Evolutionary conservation across 2,888 invertebrate species (phyloP), one percentile per base, ranked within the genome.

Genomic region (Ectropis crepuscularia): DNA sequence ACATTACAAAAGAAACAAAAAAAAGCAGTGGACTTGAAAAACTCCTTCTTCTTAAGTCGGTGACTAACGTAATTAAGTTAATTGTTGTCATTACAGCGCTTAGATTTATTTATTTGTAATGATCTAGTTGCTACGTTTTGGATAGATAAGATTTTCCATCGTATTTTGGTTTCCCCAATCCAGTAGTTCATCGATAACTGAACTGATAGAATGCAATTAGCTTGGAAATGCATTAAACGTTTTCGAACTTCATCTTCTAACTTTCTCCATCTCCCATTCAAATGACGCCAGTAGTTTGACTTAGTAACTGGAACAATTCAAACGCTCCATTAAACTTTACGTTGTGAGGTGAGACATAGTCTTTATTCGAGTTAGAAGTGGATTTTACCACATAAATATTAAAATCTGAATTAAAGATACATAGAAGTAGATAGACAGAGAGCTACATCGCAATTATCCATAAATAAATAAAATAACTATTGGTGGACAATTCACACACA

Each of bases 221-320:
- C 50, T 37, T 50, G 46, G 16, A 50, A 51, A 50, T 46, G 50
- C 46, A 55, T n/a, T 28, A 11, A 51, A 49, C 45, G 55, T 51
- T 46, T 46, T 47, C 2, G 28, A 60, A 60, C 48, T 60, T 48
- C 53, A 53, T 60, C 60, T 53, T 37, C 37, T 39, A 62, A 57
- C 55, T 57, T 62, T 53, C 41, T 10, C 48, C 47, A 62, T 62
- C 61, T 51, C 8, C 36, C 37, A 62, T 62, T 57, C 61, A 62
- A 57, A 57, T 51, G 45, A 38, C 55, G 57, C 45, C 50, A 62
- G 51, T 47, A 53, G 47, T 41, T 51, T 8, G 41, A 50, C 37
- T 45, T 46, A 57, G 61, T 53, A 47, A 16, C 50, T 61, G 45
- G 50, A 41, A 55, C 53, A 42, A 41, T 50, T 54, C 28, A 16